Conservation (phyloP, 2,888 invertebrate species). For the Abrostola triplasia region DNA sequence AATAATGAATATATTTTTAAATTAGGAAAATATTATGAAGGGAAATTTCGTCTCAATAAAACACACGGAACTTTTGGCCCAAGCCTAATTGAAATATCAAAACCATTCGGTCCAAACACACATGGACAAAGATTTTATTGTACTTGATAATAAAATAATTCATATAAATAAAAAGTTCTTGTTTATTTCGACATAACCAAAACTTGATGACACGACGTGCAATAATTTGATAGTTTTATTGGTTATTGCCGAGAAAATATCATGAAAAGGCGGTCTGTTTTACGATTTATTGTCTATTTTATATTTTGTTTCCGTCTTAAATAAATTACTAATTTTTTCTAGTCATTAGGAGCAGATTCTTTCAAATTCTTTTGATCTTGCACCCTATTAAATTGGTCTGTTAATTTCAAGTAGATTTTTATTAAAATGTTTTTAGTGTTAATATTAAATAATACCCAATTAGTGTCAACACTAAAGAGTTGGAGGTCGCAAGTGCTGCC, state of each 20-base stretch:
- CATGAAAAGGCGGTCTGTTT: constrained; percentile 73
- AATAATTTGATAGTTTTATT: constrained; percentile 87
- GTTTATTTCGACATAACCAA: constrained; percentile 74
- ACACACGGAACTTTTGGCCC: too few species aligned
- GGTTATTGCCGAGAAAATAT: constrained; percentile 72
- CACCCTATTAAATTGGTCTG: constrained; percentile 49
- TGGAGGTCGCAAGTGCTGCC: constrained; percentile 44
- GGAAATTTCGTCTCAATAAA: too few species aligned
- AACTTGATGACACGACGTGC: constrained; percentile 73
- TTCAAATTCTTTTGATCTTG: constrained; percentile 61
- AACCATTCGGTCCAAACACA: constrained; percentile 53
- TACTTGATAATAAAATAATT: constrained; percentile 80
- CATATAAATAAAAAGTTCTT: constrained; percentile 74
- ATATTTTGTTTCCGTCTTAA: constrained; percentile 81
- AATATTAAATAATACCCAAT: constrained; percentile 61
- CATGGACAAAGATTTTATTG: constrained; percentile 82
- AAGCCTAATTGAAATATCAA: constrained; percentile 66
- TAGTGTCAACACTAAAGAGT: constrained; percentile 56
- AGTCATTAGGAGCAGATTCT: constrained; percentile 54
- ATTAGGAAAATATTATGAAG: too few species aligned
- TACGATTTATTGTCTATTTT: constrained; percentile 80
- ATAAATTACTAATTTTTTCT: constrained; percentile 67
- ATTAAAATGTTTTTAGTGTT: constrained; percentile 58
- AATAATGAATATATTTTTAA: too few species aligned
- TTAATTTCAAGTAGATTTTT: constrained; percentile 56